These are phyloP conservation scores for Ameiurus melas DNA, from an alignment of 2,113 vertebrate genomes.

Conservation along the genomic window DNA sequence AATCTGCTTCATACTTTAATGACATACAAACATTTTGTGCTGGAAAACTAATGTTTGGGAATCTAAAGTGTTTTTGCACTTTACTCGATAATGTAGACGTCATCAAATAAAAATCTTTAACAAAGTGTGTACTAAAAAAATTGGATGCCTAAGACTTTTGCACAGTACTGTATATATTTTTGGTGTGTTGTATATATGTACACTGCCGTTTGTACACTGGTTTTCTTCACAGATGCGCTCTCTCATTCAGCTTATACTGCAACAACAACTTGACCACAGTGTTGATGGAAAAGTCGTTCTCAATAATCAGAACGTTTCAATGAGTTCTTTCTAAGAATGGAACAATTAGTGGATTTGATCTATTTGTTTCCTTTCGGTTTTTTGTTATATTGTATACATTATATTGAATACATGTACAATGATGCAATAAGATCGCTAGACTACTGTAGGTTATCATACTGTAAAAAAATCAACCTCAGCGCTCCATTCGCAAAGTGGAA, in stretches of 20 bases:
- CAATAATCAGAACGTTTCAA: not conserved
- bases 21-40: no score
- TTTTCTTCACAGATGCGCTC: not conserved
- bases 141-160: no score
- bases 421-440: not conserved
- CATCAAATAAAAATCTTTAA: no score
- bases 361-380: no score
- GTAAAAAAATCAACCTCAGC: not conserved
- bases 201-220: not conserved
- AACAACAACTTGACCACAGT: not conserved
- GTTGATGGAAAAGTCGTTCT: not conserved
- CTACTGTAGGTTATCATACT: not conserved
- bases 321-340: not conserved
- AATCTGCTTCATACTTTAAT: no score
- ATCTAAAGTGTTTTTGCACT: no score
- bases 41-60: no score
- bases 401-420: not conserved
- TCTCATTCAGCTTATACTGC: no score
- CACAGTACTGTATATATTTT: no score
- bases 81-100: no score
- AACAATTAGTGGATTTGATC: not conserved
- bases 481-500: not conserved
- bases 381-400: no score
- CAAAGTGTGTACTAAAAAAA: no score
- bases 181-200: not conserved